Base-by-base conservation (phyloP, 2,797 vertebrate genomes). In the Glossophaga mutica region DNA sequence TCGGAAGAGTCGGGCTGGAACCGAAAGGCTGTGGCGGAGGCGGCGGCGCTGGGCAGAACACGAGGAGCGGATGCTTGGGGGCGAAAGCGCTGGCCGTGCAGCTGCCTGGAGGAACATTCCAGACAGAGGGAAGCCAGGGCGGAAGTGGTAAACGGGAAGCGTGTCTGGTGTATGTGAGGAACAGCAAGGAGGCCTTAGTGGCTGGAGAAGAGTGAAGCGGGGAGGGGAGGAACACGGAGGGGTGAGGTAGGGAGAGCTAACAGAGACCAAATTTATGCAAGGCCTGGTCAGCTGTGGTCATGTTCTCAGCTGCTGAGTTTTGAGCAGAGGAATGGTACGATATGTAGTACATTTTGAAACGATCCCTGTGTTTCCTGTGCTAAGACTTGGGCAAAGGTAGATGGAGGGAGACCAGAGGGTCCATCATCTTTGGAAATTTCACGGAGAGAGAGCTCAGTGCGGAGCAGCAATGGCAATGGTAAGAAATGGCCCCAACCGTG, bases 141-240 rank as follows among this genome's bases (percentile, higher is more conserved):
- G 6, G 62, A 29, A 11, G 39, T 11, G 62, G 85, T 37, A 7
- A 52, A 55, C 0, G 59, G 48, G 76, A 90, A 86, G 44, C 2
- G 2, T 4, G 55, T 65, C 39, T 15, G 22, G 9, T 19, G 37
- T 34, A 71, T 12, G 1, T 18, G 37, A 68, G 52, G 44, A 48
- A 48, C 0, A 48, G 44, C 18, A 14, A 62, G n/a, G n/a, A 65
- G 32, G 82, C 44, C 81, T 84, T 34, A 48, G 21, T 6, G 44
- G 44, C 82, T 18, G 82, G 14, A 68, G 37, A 19, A 4, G 46
- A 22, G 81, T 6, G 2, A 79, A 74, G 46, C 0, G 1, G 39
- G 77, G 6, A 68, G n/a, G 34, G 74, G 57, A 50, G 14, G 9
- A 24, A n/a, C 0, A 6, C 12, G 29, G 1, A 12, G 32, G 83